Evolutionary conservation across 2,888 invertebrate genomes (phyloP), one percentile per base, ranked within the genome.

Genomic region (Drosophila mimica): DNA sequence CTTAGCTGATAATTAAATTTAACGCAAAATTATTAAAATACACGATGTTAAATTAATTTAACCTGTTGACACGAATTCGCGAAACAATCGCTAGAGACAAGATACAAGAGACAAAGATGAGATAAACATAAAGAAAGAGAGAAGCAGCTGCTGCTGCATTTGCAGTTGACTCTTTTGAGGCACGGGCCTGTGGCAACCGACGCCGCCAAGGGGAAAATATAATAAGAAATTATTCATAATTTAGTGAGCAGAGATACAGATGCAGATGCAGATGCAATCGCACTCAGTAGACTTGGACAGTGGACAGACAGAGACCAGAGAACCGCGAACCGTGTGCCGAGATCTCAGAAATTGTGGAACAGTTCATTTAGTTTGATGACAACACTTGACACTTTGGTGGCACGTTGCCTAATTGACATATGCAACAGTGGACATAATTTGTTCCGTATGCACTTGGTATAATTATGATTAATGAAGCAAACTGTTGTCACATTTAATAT

Each of bases 21-120:
- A 75, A 59, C 61, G 64, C 70, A 33, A 53, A 70, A 40, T 68
- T 78, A 86, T 84, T 86, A 73, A 71, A 76, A 76, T 74, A 63
- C 74, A 74, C 76, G 78, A 78, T 82, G 89, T 87, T 75, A 89
- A 87, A 77, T 77, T 70, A 69, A 60, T 84, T 80, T 70, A 87
- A 87, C 89, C 89, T 82, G 73, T 80, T 89, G 56, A 59, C 77
- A 78, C 73, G 63, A 71, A 79, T 79, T 66, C 57, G 54, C 43
- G 59, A 60, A n/a, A 36, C 46, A 52, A 33, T 33, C 38, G 30
- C 20, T 40, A n/a, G 15, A 30, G 34, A 49, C 11, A 46, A 46
- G 54, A 30, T 0, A 7, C 38, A 13, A 28, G 34, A 64, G 62
- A 65, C 53, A 61, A 28, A 48, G 46, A 52, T 28, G 30, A 51